Conservation (phyloP, 2,888 invertebrate species). For the Drymonia ruficornis region DNA sequence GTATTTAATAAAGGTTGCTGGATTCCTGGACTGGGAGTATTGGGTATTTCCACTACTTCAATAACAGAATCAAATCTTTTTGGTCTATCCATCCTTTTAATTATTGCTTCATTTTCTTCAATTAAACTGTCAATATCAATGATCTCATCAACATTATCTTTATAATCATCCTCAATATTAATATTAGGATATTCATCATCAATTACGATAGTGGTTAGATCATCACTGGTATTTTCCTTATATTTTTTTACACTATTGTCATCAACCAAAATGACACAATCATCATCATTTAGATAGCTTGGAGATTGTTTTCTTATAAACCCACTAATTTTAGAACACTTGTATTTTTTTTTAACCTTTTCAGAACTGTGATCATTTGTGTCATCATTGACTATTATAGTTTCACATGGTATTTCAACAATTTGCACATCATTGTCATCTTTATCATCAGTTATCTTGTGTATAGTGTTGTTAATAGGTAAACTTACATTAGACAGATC, state of each 20-base stretch:
- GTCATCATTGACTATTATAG: conserved; percentile 34
- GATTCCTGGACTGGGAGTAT: not conserved
- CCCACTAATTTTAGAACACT: conserved; percentile 10
- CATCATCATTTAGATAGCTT: conserved; percentile 7
- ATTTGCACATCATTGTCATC: conserved; percentile 23
- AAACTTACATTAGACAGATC: conserved; percentile 48
- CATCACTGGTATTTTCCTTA: not conserved
- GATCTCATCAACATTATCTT: conserved; percentile 26
- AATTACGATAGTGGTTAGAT: conserved; percentile 19
- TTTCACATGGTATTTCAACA: conserved; percentile 38
- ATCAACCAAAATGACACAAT: conserved; percentile 6
- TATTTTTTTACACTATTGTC: conserved; percentile 8
- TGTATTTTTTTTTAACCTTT: not conserved
- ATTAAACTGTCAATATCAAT: conserved; percentile 55
- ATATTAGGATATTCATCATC: conserved; percentile 34
- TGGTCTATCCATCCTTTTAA: conserved; percentile 13
- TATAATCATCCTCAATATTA: conserved; percentile 6
- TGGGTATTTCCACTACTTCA: conserved; percentile 10
- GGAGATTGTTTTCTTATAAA: not conserved
- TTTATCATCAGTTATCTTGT: not conserved
- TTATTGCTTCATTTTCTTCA: conserved; percentile 45
- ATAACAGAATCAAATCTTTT: conserved; percentile 8
- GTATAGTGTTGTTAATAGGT: conserved; percentile 11
- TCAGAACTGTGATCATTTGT: not conserved
- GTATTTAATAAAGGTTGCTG: not conserved